Percentiles rank a stretch among this genome's conserved stretches.
Conservation (phyloP, 2,797 vertebrate species). For the Spinus pinus region DNA sequence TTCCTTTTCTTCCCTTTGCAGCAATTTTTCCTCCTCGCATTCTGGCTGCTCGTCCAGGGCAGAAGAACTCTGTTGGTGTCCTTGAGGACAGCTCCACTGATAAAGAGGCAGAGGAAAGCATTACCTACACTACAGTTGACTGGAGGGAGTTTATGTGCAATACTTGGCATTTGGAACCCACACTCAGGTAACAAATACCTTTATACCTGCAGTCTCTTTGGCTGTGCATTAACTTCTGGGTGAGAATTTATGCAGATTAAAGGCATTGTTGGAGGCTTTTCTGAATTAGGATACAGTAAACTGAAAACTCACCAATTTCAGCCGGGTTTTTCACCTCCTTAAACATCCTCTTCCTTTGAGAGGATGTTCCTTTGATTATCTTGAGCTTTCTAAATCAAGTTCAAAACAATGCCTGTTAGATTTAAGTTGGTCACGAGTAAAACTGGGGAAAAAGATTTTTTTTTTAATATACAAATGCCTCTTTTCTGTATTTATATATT, state of each 20-base stretch:
- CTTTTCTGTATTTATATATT: not conserved
- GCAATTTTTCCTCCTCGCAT: conserved; percentile 93
- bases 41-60: conserved; percentile 86
- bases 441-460: not conserved
- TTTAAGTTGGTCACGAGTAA: not conserved
- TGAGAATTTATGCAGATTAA: not conserved
- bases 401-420: not conserved
- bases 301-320: not conserved
- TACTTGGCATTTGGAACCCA: conserved; percentile 98
- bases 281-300: not conserved
- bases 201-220: not conserved
- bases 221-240: not conserved
- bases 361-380: not conserved
- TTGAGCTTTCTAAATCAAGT: not conserved
- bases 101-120: conserved; percentile 84
- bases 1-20: conserved; percentile 46
- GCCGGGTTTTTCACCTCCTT: not conserved
- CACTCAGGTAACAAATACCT: conserved; percentile 83
- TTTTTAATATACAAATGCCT: not conserved
- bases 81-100: conserved; percentile 84
- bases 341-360: not conserved
- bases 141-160: conserved; percentile 99
- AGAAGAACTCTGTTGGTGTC: conserved; percentile 89
- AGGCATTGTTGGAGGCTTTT: not conserved
- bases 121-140: conserved; percentile 93